Percentiles rank a stretch among this genome's conserved stretches.
Conservation (phyloP, 2,888 invertebrate species). For the Pyrocoelia pectoralis region DNA sequence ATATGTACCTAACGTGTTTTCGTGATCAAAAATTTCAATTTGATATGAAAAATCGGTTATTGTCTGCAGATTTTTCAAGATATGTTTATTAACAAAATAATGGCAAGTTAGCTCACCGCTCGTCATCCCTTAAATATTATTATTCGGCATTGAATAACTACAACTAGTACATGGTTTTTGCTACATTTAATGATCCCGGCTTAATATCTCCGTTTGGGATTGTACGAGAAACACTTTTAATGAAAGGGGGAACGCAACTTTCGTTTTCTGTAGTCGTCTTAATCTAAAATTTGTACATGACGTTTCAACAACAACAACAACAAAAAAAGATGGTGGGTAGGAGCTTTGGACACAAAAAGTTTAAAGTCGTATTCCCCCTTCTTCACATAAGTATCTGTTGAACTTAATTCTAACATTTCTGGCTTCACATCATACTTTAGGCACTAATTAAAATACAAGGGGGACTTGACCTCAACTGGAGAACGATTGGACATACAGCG, state of each 20-base stretch:
- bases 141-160: not conserved
- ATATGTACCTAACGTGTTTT: too few species aligned
- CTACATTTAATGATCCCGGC: conserved; percentile 17
- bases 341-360: not conserved
- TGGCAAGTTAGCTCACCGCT: conserved; percentile 22
- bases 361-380: not conserved
- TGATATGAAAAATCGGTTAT: conserved; percentile 30
- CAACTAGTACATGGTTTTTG: not conserved
- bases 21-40: conserved; percentile 10
- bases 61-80: conserved; percentile 22
- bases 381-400: too few species aligned
- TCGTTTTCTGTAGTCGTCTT: not conserved
- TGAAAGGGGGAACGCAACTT: not conserved
- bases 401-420: too few species aligned
- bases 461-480: too few species aligned
- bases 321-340: not conserved
- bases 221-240: not conserved
- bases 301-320: not conserved
- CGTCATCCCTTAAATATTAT: not conserved
- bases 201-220: conserved; percentile 8
- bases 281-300: not conserved
- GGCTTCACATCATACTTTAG: too few species aligned
- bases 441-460: too few species aligned
- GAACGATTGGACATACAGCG: too few species aligned
- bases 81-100: conserved; percentile 23